These are phyloP conservation scores for Oncorhynchus mykiss DNA, from an alignment of 2,113 vertebrate genomes.

Conservation along the genomic window DNA sequence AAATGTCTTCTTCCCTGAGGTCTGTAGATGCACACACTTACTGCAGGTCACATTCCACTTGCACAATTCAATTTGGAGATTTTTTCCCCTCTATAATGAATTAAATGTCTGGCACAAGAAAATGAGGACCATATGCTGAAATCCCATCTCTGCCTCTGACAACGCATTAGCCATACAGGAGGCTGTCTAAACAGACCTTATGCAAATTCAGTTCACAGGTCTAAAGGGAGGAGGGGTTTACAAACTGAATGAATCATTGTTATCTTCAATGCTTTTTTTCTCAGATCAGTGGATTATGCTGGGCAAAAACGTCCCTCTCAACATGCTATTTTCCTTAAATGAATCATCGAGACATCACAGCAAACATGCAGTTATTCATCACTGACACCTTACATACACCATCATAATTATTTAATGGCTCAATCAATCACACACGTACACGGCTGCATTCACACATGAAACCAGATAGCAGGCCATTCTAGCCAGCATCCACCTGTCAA, in stretches of 20 bases:
- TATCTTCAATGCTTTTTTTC: slow-evolving; percentile 17
- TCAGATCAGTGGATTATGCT: not conserved
- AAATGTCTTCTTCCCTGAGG: slow-evolving; percentile 39
- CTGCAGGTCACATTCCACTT: slow-evolving; percentile 56
- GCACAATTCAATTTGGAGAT: slow-evolving; percentile 61
- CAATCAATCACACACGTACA: slow-evolving; percentile 60
- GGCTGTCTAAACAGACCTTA: slow-evolving; percentile 58
- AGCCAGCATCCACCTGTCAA: slow-evolving; percentile 43
- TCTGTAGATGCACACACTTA: slow-evolving; percentile 41
- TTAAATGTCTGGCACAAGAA: slow-evolving; percentile 60
- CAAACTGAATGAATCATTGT: slow-evolving; percentile 37
- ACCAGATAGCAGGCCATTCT: slow-evolving; percentile 49
- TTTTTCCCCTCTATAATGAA: slow-evolving; percentile 53
- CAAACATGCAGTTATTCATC: slow-evolving; percentile 52
- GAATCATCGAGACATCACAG: slow-evolving; percentile 33
- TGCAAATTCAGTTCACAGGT: slow-evolving; percentile 45
- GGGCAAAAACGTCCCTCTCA: not conserved
- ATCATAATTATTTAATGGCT: slow-evolving; percentile 65
- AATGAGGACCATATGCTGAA: slow-evolving; percentile 66
- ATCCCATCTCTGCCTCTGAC: slow-evolving; percentile 61
- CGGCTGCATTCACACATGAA: slow-evolving; percentile 52
- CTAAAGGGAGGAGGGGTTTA: slow-evolving; percentile 33
- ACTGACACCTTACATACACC: slow-evolving; percentile 55
- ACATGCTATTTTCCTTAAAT: slow-evolving; percentile 36
- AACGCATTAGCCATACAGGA: slow-evolving; percentile 46